Base-by-base conservation (phyloP, 2,113 vertebrate species). In the Sterna hirundo region DNA sequence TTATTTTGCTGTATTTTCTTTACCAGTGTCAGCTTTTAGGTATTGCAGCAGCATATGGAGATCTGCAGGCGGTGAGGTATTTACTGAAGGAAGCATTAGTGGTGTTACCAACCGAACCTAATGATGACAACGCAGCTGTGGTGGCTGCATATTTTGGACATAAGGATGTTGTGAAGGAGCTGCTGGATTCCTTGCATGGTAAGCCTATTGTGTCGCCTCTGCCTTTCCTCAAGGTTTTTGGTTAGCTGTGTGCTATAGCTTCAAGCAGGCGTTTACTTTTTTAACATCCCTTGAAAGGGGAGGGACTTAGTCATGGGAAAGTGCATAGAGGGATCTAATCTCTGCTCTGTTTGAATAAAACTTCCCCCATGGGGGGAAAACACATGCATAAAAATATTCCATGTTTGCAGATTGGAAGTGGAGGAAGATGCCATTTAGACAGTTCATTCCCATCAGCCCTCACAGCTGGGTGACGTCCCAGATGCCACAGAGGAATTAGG, bases 161-260 rank as follows among this genome's bases (percentile, higher is more conserved):
- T 71, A 87, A 96, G 16, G 94, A 96, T 1, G 11, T 99, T 11
- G 98, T 99, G 64, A 98, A 97, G 71, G 98, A 99, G 77, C 97
- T 99, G 72, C 98, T 99, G 55, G 98, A 99, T 95, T 98, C 99
- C 22, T 90, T 99, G 52, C 97, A 96, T 57, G 98, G 99, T 99
- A 97, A 93, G 94, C 26, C 27, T 51, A 1, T 49, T 40, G 65
- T 23, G 4, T 55, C 75, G 19, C 47, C 74, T 82, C 51, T 89
- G 51, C 87, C 60, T 61, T 52, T 65, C 54, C 60, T 61, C 18
- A 10, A 2, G 36, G 10, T 46, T 91, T 75, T 44, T 2, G 22
- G 29, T 65, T 65, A 87, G 77, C 55, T 70, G 18, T 36, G 42
- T 90, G 83, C 65, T 89, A 2, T 44, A 83, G 66, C 27, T 89